Evolutionary conservation across 2,113 vertebrate genomes (phyloP).

Genomic region (Turnix velox): DNA sequence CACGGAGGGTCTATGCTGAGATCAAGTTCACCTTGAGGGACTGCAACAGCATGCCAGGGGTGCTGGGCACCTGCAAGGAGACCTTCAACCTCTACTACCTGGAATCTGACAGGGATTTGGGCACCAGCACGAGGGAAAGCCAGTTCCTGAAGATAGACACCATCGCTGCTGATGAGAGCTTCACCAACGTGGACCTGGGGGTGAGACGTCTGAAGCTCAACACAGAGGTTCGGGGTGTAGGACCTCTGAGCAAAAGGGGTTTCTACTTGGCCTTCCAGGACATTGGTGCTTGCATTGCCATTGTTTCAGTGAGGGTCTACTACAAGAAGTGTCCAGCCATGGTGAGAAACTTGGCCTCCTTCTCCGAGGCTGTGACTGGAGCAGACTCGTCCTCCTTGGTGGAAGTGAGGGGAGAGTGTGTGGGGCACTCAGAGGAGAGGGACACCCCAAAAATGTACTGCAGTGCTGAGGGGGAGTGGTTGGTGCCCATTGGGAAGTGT

Average conservation of each 20-base stretch:
- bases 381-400: conserved; percentile 94
- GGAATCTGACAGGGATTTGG: conserved; percentile 88
- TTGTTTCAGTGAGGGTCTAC: conserved; percentile 91
- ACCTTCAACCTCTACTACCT: conserved; percentile 97
- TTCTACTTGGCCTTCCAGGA: conserved; percentile 98
- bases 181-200: conserved; percentile 91
- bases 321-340: conserved; percentile 92
- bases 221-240: conserved; percentile 90
- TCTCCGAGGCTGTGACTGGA: conserved; percentile 91
- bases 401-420: conserved; percentile 91
- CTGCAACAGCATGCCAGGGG: conserved; percentile 97
- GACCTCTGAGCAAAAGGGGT: conserved; percentile 84
- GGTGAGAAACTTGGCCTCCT: conserved; percentile 89
- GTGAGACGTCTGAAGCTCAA: conserved; percentile 92
- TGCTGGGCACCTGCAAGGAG: conserved; percentile 96
- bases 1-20: conserved; percentile 89
- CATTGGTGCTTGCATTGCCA: conserved; percentile 92
- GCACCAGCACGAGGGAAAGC: conserved; percentile 83
- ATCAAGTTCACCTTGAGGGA: conserved; percentile 94
- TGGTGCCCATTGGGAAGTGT: conserved; percentile 94
- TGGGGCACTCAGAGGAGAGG: conserved; percentile 90
- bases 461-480: conserved; percentile 96
- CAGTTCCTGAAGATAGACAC: conserved; percentile 96
- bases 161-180: conserved; percentile 94
- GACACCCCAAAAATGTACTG: conserved; percentile 99